Conservation (phyloP, 1,140 invertebrate genomes). For the Pygmarrhopalites habei region DNA sequence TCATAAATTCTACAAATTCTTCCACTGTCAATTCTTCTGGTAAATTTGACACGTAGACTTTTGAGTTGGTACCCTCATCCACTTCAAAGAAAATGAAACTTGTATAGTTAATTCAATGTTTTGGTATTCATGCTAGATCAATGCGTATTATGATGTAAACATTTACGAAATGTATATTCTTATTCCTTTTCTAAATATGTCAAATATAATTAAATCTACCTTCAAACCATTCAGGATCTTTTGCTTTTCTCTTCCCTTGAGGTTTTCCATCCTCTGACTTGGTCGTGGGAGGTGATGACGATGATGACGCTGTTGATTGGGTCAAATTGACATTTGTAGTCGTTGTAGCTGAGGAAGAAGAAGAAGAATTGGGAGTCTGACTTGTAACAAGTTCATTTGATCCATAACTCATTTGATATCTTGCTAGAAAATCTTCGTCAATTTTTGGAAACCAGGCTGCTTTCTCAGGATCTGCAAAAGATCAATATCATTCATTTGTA, state of each 20-base stretch:
- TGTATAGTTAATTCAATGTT: no score
- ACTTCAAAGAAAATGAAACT: no score
- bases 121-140: no score
- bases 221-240: conserved; percentile 72
- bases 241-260: conserved; percentile 35
- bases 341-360: conserved; percentile 43
- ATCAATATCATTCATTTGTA: no score
- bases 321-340: conserved; percentile 40
- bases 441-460: conserved; percentile 50
- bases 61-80: conserved; percentile 85
- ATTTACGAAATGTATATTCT: no score
- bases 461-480: conserved; percentile 1
- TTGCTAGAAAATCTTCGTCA: conserved; percentile 92
- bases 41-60: conserved; percentile 93
- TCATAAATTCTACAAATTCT: conserved; percentile 83
- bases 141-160: no score
- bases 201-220: no score
- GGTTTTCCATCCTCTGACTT: conserved; percentile 43
- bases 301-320: no score
- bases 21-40: conserved; percentile 83
- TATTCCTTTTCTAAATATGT: no score
- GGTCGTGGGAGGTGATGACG: conserved; percentile 37
- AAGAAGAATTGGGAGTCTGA: not conserved
- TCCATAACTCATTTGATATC: conserved; percentile 93
- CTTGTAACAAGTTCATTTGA: conserved; percentile 54